phyloP scores from a whole-genome alignment of 2,888 invertebrate species.

The Griposia aprilina region DNA sequence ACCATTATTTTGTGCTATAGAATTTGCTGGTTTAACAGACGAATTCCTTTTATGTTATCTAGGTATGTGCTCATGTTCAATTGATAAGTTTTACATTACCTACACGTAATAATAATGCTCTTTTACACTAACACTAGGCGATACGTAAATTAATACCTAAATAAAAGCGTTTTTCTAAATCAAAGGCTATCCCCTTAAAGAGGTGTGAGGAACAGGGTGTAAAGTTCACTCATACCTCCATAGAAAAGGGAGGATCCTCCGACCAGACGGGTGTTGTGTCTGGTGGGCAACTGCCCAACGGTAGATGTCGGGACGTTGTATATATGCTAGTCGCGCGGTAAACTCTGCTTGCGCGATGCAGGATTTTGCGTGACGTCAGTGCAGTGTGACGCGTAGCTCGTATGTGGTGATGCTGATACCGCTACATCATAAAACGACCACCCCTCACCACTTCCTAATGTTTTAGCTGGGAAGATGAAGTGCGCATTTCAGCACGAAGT shows the following conservation, averaged over 20 bases:
- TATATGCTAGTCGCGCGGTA: no score
- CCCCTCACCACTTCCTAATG: background rate
- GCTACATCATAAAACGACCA: no score
- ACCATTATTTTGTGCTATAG: conserved; percentile 21
- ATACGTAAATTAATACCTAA: background rate
- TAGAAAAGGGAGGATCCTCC: no score
- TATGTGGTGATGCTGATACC: no score
- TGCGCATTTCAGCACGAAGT: background rate
- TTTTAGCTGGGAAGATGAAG: background rate
- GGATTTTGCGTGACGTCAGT: no score
- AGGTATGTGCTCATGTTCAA: background rate
- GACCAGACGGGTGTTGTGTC: no score
- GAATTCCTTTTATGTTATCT: background rate
- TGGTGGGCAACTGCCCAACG: no score
- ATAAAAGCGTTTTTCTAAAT: background rate
- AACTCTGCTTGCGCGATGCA: no score
- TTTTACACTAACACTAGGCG: background rate
- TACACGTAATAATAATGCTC: background rate
- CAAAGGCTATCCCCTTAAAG: background rate
- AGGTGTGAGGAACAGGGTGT: no score
- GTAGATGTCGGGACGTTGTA: no score
- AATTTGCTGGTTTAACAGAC: background rate
- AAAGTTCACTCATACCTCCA: no score
- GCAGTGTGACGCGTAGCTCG: no score
- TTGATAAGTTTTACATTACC: background rate